Percentiles rank a stretch among this genome's conserved stretches.
These are phyloP conservation scores for Dryobates pubescens DNA, from an alignment of 2,797 vertebrate species.

Conservation along the genomic window DNA sequence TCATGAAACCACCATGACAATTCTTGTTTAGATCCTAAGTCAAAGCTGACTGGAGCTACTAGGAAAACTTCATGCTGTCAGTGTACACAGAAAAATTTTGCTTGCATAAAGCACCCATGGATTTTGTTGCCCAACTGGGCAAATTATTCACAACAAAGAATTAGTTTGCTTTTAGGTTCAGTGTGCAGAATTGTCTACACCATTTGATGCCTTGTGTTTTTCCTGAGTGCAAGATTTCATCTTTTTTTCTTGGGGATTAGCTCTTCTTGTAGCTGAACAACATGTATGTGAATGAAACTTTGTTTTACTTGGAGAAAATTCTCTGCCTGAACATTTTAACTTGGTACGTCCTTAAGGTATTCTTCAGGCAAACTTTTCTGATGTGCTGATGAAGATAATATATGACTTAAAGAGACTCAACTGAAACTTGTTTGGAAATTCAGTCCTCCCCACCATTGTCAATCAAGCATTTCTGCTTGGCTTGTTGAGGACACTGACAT, in stretches of 20 bases:
- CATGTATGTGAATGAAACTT: not conserved
- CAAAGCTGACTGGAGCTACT: not conserved
- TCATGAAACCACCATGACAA: not conserved
- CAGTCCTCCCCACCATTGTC: not conserved
- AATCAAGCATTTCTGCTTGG: not conserved
- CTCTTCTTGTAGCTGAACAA: not conserved
- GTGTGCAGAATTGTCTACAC: not conserved
- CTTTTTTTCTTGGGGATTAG: not conserved
- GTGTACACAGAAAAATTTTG: not conserved
- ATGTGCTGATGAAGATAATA: not conserved
- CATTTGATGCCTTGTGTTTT: not conserved
- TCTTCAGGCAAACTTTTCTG: not conserved
- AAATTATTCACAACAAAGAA: not conserved
- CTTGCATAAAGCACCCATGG: not conserved
- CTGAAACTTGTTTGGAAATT: not conserved
- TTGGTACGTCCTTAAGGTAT: not conserved
- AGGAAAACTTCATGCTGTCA: not conserved
- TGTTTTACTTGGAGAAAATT: not conserved
- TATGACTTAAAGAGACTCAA: not conserved
- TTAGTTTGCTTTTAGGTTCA: not conserved
- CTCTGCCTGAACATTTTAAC: not conserved
- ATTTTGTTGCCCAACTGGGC: not conserved
- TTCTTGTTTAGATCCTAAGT: not conserved
- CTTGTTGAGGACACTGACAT: not conserved
- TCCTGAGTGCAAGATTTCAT: not conserved